These are phyloP conservation scores for Murina feae DNA, from an alignment of 2,113 vertebrate species.

Conservation along the genomic window DNA sequence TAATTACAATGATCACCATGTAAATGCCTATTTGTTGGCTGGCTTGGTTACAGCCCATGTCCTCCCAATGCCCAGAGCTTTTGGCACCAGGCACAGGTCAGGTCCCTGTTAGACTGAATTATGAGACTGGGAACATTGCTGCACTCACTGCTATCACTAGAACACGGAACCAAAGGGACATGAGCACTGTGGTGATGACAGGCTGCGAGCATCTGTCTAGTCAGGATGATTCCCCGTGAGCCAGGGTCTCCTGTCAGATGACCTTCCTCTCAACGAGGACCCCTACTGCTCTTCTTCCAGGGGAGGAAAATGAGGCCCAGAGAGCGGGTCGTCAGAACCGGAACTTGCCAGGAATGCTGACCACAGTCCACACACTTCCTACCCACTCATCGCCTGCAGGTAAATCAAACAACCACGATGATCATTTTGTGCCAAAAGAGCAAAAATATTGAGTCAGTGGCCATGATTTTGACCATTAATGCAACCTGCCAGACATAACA, in stretches of 20 bases:
- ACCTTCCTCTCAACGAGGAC: not conserved
- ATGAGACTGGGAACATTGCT: fast-evolving
- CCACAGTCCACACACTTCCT: not conserved
- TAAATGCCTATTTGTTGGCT: too few relatives aligned
- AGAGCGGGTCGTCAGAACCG: not conserved
- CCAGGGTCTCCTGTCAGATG: not conserved
- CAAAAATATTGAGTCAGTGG: not conserved
- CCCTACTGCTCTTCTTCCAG: too few relatives aligned
- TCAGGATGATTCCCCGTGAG: not conserved
- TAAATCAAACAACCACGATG: fast-evolving
- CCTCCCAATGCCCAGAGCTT: not conserved
- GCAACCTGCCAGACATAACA: not conserved
- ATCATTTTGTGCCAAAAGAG: not conserved
- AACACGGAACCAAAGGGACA: not conserved
- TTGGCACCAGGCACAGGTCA: not conserved
- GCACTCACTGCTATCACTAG: fast-evolving
- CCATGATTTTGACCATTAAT: too few relatives aligned
- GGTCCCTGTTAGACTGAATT: too few relatives aligned
- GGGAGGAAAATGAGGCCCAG: not conserved
- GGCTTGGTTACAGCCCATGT: not conserved
- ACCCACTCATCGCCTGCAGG: not conserved
- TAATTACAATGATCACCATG: fast-evolving
- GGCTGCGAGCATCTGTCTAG: not conserved
- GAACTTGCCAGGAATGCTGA: not conserved
- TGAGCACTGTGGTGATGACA: not conserved